Percentiles rank a stretch among this genome's conserved stretches.
These are phyloP conservation scores for Chaenodraco wilsoni DNA, from an alignment of 2,797 vertebrate genomes.

Conservation along the genomic window DNA sequence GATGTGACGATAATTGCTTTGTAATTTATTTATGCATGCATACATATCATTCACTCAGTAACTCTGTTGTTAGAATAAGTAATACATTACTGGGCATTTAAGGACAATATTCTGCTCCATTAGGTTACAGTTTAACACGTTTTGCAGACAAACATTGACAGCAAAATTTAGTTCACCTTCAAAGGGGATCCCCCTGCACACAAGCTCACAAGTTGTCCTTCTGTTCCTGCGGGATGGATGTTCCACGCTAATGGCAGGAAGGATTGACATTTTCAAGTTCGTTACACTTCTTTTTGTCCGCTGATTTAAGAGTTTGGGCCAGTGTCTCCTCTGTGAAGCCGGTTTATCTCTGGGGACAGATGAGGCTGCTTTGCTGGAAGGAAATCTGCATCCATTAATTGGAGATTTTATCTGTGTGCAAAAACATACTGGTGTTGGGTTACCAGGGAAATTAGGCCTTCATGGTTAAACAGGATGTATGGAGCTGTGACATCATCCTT, in stretches of 20 bases:
- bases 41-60: slow-evolving; percentile 12
- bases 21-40: slow-evolving; percentile 39
- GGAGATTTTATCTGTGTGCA: slow-evolving; percentile 12
- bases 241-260: slow-evolving; percentile 53
- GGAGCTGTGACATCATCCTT: slow-evolving; percentile 52
- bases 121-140: slow-evolving; percentile 33
- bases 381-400: slow-evolving; percentile 25
- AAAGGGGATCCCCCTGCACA: slow-evolving; percentile 16
- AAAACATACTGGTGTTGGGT: slow-evolving; percentile 36
- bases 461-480: slow-evolving; percentile 63
- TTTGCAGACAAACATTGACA: background rate
- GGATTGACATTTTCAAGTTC: slow-evolving; percentile 60
- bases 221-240: slow-evolving; percentile 47
- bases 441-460: slow-evolving; percentile 43
- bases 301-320: slow-evolving; percentile 38
- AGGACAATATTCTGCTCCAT: slow-evolving; percentile 29
- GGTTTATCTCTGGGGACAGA: slow-evolving; percentile 31
- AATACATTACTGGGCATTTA: slow-evolving; percentile 35
- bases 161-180: slow-evolving; percentile 27
- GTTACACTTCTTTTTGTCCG: slow-evolving; percentile 48
- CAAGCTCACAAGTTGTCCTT: slow-evolving; percentile 43
- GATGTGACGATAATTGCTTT: slow-evolving; percentile 35
- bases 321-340: slow-evolving; percentile 31
- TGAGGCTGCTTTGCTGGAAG: slow-evolving; percentile 13
- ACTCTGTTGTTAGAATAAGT: slow-evolving; percentile 32